A percentile compares a stretch with the other conserved stretches of the same genome.
phyloP scores from a whole-genome alignment of 2,113 vertebrate species.

The Condylura cristata region DNA sequence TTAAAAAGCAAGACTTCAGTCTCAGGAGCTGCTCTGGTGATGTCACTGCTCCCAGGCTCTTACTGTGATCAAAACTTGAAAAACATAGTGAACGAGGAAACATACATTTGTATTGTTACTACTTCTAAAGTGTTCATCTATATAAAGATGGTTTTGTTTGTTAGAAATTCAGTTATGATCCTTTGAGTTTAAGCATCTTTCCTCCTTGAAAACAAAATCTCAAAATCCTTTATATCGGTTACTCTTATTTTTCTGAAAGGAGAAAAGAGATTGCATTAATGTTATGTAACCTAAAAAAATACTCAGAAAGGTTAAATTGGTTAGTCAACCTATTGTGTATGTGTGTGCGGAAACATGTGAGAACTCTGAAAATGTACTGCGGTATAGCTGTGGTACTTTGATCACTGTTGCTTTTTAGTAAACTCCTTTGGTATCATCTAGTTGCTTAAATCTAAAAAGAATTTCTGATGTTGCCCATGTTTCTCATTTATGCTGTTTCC shows the following conservation, averaged over 20 bases:
- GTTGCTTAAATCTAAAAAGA: background rate
- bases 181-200: background rate
- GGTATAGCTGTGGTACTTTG: background rate
- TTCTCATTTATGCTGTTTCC: slow-evolving; percentile 31
- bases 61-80: background rate
- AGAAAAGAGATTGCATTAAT: background rate
- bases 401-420: background rate
- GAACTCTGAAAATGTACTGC: background rate
- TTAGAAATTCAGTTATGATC: background rate
- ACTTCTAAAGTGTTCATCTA: background rate
- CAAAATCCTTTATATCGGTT: background rate
- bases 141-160: background rate
- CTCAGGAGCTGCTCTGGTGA: background rate
- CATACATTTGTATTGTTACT: background rate
- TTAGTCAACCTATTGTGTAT: accelerated
- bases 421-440: background rate
- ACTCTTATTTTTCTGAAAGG: background rate
- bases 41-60: background rate
- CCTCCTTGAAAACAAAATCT: background rate
- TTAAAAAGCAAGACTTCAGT: background rate
- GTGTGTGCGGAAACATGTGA: too few species aligned
- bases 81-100: background rate
- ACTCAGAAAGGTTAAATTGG: background rate
- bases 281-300: background rate
- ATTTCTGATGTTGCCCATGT: background rate